Evolutionary conservation across 2,797 vertebrate species (phyloP).

Genomic region (Silurus aristotelis): DNA sequence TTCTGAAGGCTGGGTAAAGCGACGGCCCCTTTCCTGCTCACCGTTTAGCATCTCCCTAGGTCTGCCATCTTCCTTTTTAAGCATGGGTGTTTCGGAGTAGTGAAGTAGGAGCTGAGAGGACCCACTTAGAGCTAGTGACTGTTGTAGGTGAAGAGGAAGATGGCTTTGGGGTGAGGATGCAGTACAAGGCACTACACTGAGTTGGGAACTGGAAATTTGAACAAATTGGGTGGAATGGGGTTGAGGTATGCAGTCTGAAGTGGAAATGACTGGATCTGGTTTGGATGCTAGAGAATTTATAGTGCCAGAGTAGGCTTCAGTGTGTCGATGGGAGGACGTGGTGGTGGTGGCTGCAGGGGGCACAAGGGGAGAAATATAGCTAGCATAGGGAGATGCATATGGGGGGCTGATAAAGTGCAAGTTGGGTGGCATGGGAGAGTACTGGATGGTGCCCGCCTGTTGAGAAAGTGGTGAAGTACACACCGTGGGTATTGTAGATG

Average conservation of each 20-base stretch:
- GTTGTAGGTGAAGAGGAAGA: conserved; percentile 83
- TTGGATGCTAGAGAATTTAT: conserved; percentile 76
- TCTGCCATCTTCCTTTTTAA: conserved; percentile 82
- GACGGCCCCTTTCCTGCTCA: conserved; percentile 86
- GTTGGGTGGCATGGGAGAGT: conserved; percentile 87
- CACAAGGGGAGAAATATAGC: conserved; percentile 91
- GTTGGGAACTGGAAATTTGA: conserved; percentile 83
- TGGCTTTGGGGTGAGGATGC: conserved; percentile 81
- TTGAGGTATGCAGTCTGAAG: conserved; percentile 70
- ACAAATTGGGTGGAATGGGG: conserved; percentile 80
- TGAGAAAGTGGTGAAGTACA: conserved; percentile 85
- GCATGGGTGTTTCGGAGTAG: conserved; percentile 78
- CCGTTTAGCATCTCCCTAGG: conserved; percentile 90
- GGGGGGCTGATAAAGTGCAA: conserved; percentile 92
- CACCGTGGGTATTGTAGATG: conserved; percentile 82
- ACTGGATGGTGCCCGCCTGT: conserved; percentile 84
- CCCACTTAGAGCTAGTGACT: conserved; percentile 81
- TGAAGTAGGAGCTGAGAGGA: conserved; percentile 88
- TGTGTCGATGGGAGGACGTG: conserved; percentile 76
- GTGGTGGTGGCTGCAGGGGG: conserved; percentile 81
- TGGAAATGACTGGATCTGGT: conserved; percentile 82
- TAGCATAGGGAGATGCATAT: conserved; percentile 84
- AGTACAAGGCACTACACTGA: conserved; percentile 74
- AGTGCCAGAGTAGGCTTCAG: conserved; percentile 81
- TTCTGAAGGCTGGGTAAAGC: conserved; percentile 69